Evolutionary conservation across 2,888 invertebrate species (phyloP), one percentile per base, ranked within the genome.

Genomic region (Myopa tessellatipennis): DNA sequence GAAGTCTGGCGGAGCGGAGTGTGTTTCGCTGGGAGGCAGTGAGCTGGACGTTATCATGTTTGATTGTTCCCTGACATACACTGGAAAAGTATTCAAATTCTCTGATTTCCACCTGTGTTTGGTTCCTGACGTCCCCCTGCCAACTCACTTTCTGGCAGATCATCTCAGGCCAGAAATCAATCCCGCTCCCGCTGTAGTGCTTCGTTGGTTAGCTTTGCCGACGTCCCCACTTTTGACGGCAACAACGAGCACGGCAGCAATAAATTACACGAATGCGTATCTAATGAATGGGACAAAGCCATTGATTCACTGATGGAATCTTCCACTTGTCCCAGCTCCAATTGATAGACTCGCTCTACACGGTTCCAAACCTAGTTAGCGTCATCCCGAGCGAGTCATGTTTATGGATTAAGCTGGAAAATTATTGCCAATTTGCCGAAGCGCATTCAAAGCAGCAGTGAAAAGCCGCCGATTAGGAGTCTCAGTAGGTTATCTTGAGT

Each of bases 391-490:
- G 82, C 83, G 80, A 82, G 82, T 83, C 83, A 85, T 85, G 85
- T 84, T 85, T 86, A 85, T 86, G 85, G 86, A 85, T 85, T 86
- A 85, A 84, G 82, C 83, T 79, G 85, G 82, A 84, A 81, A 85
- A 85, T 85, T 86, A 85, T 85, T 85, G 85, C 85, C 85, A 85
- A 85, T 85, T 85, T 85, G 86, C 80, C 81, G 79, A 80, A 80
- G 81, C 78, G 55, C 50, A 72, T 71, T 74, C 60, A 40, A 68
- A 68, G 75, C 16, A 38, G 45, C 40, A 75, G 36, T 75, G 58
- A 68, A 68, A 68, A 75, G 75, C 68, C 75, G 75, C 68, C 75
- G 75, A 75, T 75, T 75, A 75, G 75, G 58, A 75, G 68, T 50
- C 10, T 26, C 26, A 45, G 50, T 45, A 14, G 58, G 8, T 18